Evolutionary conservation across 2,888 invertebrate genomes (phyloP).

Genomic region (Amblyjoppa proteus): DNA sequence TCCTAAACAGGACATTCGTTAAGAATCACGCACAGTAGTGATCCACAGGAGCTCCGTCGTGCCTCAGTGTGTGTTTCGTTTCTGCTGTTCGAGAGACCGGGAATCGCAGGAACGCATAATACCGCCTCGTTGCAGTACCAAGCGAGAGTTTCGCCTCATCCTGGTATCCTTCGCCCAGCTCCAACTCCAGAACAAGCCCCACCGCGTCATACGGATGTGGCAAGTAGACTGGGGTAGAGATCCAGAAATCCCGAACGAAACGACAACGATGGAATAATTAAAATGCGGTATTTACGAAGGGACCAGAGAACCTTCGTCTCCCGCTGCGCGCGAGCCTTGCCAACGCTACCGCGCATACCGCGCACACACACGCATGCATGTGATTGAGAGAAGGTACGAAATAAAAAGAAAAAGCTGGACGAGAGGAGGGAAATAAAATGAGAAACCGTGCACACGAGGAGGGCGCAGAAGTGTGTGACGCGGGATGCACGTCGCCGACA

Average conservation of each 20-base stretch:
- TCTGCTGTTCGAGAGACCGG: slow-evolving; percentile 14
- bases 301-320: slow-evolving; percentile 63
- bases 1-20: neutral
- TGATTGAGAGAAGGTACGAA: slow-evolving; percentile 50
- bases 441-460: slow-evolving; percentile 46
- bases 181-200: neutral
- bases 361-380: slow-evolving; percentile 11
- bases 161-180: neutral
- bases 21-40: slow-evolving; percentile 37
- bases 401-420: slow-evolving; percentile 37
- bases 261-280: slow-evolving; percentile 77
- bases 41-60: slow-evolving; percentile 47
- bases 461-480: slow-evolving; percentile 38
- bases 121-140: slow-evolving; percentile 15
- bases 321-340: slow-evolving; percentile 73
- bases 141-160: slow-evolving; percentile 22
- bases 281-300: slow-evolving; percentile 77
- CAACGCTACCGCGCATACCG: slow-evolving; percentile 55
- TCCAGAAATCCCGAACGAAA: slow-evolving; percentile 60
- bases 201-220: too few relatives aligned
- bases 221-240: neutral
- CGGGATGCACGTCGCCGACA: slow-evolving; percentile 43
- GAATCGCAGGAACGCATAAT: slow-evolving; percentile 6
- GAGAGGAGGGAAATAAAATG: slow-evolving; percentile 46
- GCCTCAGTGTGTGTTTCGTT: slow-evolving; percentile 15